A percentile compares a stretch with the other conserved stretches of the same genome.
Conservation (phyloP, 2,113 vertebrate species). For the Lepisosteus oculatus region DNA sequence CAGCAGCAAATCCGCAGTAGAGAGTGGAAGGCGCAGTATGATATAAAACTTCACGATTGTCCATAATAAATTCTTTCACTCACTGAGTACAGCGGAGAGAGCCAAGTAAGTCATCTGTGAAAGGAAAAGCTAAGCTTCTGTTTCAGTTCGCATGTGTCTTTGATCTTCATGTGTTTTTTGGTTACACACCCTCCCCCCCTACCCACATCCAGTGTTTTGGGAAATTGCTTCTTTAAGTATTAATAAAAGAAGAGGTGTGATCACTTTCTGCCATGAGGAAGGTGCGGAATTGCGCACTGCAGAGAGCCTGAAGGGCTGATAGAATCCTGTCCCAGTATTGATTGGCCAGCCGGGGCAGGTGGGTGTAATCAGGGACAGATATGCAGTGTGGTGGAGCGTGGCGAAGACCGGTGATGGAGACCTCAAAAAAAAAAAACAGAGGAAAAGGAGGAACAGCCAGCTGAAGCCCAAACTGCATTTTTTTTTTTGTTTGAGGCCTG, state of each 20-base stretch:
- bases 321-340: slow-evolving; percentile 36
- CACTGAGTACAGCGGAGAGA: slow-evolving; percentile 13
- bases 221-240: slow-evolving; percentile 60
- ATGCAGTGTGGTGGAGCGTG: slow-evolving; percentile 17
- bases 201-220: slow-evolving; percentile 26
- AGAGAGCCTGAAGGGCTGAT: too few species aligned
- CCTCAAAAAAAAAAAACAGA: slow-evolving; percentile 1
- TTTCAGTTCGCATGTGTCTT: slow-evolving; percentile 44
- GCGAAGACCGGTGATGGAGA: background rate
- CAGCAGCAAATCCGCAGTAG: background rate
- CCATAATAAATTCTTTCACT: slow-evolving; percentile 36
- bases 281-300: slow-evolving; percentile 27
- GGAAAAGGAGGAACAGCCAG: background rate
- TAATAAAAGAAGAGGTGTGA: slow-evolving; percentile 42
- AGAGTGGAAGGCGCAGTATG: slow-evolving; percentile 15
- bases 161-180: slow-evolving; percentile 39
- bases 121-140: slow-evolving; percentile 37
- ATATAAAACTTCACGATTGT: slow-evolving; percentile 27
- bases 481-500: slow-evolving; percentile 17
- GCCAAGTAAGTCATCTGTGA: slow-evolving; percentile 28
- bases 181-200: slow-evolving; percentile 27
- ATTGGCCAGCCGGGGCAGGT: slow-evolving; percentile 48
- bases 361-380: slow-evolving; percentile 31
- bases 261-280: slow-evolving; percentile 23
- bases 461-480: slow-evolving; percentile 17